Evolutionary conservation across 1,140 invertebrate species (phyloP), one percentile per base, ranked within the genome.

Genomic region (Batillaria attramentaria): DNA sequence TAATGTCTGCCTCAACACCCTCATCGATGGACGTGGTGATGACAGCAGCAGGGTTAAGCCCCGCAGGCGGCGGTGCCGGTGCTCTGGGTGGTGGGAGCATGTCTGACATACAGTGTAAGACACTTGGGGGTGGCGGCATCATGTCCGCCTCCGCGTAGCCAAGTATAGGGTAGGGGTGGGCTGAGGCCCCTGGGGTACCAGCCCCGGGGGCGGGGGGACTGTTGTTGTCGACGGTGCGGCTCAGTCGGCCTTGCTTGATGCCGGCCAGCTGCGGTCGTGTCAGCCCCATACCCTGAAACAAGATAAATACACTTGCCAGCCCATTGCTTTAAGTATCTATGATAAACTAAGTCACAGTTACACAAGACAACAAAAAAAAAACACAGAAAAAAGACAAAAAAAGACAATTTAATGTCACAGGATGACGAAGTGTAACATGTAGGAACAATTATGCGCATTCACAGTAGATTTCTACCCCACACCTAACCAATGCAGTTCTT

Each of bases 1-100:
- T 79, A 66, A 92, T 88, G 77, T 92, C 92, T 16, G 88, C 87
- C 79, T 92, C 92, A 10, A 92, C 92, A 13, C 92, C 92, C 82
- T 92, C 92, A 78, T 92, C 91, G 46, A 92, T 91, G 3, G 91
- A 90, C 35, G 90, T 90, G 13, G 88, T 90, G n/a, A 90, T 90
- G 79, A 88, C 83, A 72, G 85, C 84, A 35, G 79, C 62, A 50
- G 74, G 66, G 68, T 43, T 46, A 33, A 69, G 8, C 24, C 68
- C 33, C 18, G 72, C 54, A 6, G 46, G 20, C 39, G 66, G 81
- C 39, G 60, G 70, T 39, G 54, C 72, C 57, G 80, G 83, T 28
- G 78, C 72, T 69, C 68, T 75, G 10, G 85, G 82, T 13, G 77
- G 82, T 13, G 85, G 83, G 16, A 88, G 37, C 13, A 86, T 78